Percentiles rank a stretch among this genome's conserved stretches.
Conservation (phyloP, 2,888 invertebrate species). For the Miltochrista miniata region DNA sequence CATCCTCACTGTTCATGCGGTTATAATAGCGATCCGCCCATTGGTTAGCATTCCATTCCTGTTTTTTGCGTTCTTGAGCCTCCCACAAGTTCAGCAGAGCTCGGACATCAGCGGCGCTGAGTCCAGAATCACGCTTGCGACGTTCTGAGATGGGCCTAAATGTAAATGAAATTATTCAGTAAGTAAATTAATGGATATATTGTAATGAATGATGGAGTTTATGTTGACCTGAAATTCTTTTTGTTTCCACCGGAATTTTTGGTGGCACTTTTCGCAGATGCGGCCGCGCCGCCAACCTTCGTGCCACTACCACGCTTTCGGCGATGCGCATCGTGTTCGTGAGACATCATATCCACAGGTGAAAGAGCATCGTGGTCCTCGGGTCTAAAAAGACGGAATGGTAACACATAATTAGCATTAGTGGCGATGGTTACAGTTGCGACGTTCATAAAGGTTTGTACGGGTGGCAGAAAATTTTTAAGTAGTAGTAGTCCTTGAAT, state of each 20-base stretch:
- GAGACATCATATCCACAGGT: slow-evolving; percentile 60
- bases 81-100: slow-evolving; percentile 85
- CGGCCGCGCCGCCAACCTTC: slow-evolving; percentile 75
- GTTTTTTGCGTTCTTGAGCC: slow-evolving; percentile 81
- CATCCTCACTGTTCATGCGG: slow-evolving; percentile 71
- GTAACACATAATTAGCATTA: too few species aligned
- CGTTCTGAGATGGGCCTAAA: slow-evolving; percentile 75
- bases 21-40: slow-evolving; percentile 73
- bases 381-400: slow-evolving; percentile 44
- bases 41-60: slow-evolving; percentile 76
- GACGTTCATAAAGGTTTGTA: too few species aligned
- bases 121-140: slow-evolving; percentile 84
- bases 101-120: slow-evolving; percentile 85
- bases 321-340: slow-evolving; percentile 64
- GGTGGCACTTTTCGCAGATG: slow-evolving; percentile 74
- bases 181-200: slow-evolving; percentile 13
- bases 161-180: slow-evolving; percentile 34
- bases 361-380: slow-evolving; percentile 62
- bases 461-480: too few species aligned
- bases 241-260: slow-evolving; percentile 76
- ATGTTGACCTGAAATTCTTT: slow-evolving; percentile 74
- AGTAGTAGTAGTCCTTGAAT: too few species aligned
- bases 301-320: slow-evolving; percentile 74
- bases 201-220: slow-evolving; percentile 26
- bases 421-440: too few species aligned